A percentile compares a stretch with the other conserved stretches of the same genome.
These are phyloP conservation scores for Melipona bicolor DNA, from an alignment of 2,888 invertebrate genomes.

Conservation along the genomic window DNA sequence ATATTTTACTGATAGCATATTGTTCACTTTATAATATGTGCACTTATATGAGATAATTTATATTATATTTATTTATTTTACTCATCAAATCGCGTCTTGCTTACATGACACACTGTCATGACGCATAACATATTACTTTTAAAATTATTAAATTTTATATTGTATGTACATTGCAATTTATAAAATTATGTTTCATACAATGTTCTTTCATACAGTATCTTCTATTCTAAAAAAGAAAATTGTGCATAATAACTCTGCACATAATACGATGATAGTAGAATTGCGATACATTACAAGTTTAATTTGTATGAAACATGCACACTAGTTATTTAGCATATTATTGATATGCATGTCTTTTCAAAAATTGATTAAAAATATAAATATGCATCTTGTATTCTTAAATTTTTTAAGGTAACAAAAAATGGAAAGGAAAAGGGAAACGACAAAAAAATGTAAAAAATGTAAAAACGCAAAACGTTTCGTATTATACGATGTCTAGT, in stretches of 20 bases:
- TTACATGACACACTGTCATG: neutral
- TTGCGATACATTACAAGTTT: neutral
- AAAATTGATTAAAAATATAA: neutral
- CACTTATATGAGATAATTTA: neutral
- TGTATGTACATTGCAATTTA: constrained; percentile 12
- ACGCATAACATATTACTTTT: neutral
- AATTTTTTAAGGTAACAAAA: neutral
- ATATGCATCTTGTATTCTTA: neutral
- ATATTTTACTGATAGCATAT: neutral
- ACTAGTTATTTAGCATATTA: neutral
- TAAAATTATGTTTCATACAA: neutral
- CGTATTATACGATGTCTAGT: neutral
- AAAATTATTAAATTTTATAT: neutral
- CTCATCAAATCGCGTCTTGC: neutral
- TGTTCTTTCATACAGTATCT: neutral
- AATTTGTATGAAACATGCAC: neutral
- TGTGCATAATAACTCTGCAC: neutral
- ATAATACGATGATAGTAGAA: neutral
- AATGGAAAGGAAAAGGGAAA: neutral
- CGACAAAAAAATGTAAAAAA: neutral
- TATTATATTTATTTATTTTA: neutral
- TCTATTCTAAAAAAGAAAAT: neutral
- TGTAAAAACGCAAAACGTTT: neutral
- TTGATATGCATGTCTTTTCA: neutral
- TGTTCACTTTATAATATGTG: neutral